Conservation (phyloP, 2,797 vertebrate species). For the Anguilla pacifica region DNA sequence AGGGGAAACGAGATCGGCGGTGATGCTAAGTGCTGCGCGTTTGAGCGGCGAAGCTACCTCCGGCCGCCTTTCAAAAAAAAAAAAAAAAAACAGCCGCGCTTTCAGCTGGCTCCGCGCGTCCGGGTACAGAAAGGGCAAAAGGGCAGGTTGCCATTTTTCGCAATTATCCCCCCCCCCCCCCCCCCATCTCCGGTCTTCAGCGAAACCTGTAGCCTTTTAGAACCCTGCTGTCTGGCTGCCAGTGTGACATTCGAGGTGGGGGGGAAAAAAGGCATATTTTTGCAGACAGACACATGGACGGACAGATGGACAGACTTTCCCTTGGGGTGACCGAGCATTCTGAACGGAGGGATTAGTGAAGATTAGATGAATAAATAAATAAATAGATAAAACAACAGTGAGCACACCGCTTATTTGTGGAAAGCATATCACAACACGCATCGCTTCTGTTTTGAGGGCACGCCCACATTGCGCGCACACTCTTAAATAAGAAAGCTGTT, state of each 20-base stretch:
- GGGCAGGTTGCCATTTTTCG: not conserved
- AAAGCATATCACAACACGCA: no score
- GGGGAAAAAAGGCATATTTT: not conserved
- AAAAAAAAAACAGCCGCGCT: not conserved
- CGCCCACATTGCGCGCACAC: no score
- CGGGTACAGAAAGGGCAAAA: not conserved
- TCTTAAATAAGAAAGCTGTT: no score
- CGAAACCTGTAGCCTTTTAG: not conserved
- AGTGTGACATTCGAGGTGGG: not conserved
- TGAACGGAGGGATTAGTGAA: not conserved
- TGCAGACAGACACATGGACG: not conserved
- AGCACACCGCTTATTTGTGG: no score
- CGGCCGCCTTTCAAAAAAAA: not conserved
- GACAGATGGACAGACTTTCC: constrained; percentile 63
- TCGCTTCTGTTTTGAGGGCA: no score
- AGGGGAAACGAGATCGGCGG: not conserved
- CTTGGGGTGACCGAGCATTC: constrained; percentile 64
- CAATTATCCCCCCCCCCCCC: not conserved
- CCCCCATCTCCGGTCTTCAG: not conserved
- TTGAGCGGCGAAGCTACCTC: not conserved
- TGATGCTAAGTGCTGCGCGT: not conserved
- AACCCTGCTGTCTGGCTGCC: no score
- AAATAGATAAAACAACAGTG: no score
- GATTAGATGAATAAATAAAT: no score
- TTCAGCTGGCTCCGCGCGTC: not conserved